A percentile compares a stretch with the other conserved stretches of the same genome.
Conservation (phyloP, 2,888 invertebrate species). For the Netelia fuscicornis region DNA sequence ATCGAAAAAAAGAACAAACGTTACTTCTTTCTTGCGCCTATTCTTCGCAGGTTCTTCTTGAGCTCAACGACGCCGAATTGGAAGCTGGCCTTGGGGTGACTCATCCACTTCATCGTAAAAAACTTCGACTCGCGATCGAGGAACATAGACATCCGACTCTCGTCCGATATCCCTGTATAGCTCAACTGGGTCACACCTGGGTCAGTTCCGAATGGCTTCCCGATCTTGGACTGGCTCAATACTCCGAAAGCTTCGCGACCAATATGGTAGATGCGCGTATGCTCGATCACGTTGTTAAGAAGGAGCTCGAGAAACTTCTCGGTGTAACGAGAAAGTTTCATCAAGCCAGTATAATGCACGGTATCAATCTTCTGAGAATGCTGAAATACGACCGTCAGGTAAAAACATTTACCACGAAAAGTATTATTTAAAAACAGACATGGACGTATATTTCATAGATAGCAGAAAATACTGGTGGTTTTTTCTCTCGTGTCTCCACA, state of each 20-base stretch:
- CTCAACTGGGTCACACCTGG: constrained; percentile 96
- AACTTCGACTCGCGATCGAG: constrained; percentile 96
- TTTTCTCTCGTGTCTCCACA: constrained; percentile 80
- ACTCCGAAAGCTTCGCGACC: constrained; percentile 94
- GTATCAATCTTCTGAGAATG: constrained; percentile 95
- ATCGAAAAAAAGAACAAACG: background rate
- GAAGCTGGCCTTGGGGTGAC: constrained; percentile 96
- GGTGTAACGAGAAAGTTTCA: constrained; percentile 97
- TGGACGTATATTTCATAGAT: no score
- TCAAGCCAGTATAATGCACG: constrained; percentile 97
- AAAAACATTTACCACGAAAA: constrained; percentile 72
- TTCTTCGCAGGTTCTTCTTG: constrained; percentile 92
- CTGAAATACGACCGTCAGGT: constrained; percentile 97
- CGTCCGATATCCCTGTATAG: constrained; percentile 94
- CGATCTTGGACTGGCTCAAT: constrained; percentile 95
- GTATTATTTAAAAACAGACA: no score
- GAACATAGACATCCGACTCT: constrained; percentile 95
- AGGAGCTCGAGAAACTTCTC: constrained; percentile 96
- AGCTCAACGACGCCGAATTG: constrained; percentile 95
- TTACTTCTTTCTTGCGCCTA: background rate
- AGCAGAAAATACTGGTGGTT: no score
- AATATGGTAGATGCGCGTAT: constrained; percentile 97
- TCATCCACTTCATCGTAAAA: constrained; percentile 97
- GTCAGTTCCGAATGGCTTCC: constrained; percentile 97
- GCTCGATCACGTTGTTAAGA: constrained; percentile 96